A percentile compares a stretch with the other conserved stretches of the same genome.
phyloP scores from a whole-genome alignment of 2,888 invertebrate species.

The Kuschelorhynchus macadamiae region DNA sequence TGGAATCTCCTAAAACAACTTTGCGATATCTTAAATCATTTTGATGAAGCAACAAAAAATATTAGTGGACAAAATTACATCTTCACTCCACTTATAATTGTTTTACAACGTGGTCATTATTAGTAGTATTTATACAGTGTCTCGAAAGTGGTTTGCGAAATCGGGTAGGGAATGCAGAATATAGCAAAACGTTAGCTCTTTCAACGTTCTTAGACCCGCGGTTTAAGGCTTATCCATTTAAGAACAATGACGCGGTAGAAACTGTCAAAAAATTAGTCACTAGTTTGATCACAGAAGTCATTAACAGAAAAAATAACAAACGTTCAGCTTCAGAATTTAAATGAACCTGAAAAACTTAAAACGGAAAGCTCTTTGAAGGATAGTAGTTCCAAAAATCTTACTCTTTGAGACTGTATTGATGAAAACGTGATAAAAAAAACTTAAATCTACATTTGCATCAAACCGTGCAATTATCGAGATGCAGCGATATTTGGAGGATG shows the following conservation, averaged over 20 bases:
- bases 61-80: slow-evolving; percentile 50
- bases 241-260: slow-evolving; percentile 35
- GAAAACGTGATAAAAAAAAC: too few species aligned
- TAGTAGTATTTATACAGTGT: slow-evolving; percentile 33
- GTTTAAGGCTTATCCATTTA: slow-evolving; percentile 37
- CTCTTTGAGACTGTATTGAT: too few species aligned
- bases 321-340: too few species aligned
- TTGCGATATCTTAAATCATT: slow-evolving; percentile 47
- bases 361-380: too few species aligned
- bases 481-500: too few species aligned
- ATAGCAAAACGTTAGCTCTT: slow-evolving; percentile 43
- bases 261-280: background rate
- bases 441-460: too few species aligned
- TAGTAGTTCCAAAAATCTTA: too few species aligned
- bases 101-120: slow-evolving; percentile 39
- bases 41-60: slow-evolving; percentile 51
- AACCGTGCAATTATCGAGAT: too few species aligned
- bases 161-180: slow-evolving; percentile 38
- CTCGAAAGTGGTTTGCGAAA: slow-evolving; percentile 16
- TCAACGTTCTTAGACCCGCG: slow-evolving; percentile 44
- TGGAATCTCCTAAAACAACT: slow-evolving; percentile 48
- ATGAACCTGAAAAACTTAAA: too few species aligned
- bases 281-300: too few species aligned
- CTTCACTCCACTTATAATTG: slow-evolving; percentile 50
- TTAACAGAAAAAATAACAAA: too few species aligned